Base-by-base conservation (phyloP, 2,797 vertebrate species). In the Tangara arthus region DNA sequence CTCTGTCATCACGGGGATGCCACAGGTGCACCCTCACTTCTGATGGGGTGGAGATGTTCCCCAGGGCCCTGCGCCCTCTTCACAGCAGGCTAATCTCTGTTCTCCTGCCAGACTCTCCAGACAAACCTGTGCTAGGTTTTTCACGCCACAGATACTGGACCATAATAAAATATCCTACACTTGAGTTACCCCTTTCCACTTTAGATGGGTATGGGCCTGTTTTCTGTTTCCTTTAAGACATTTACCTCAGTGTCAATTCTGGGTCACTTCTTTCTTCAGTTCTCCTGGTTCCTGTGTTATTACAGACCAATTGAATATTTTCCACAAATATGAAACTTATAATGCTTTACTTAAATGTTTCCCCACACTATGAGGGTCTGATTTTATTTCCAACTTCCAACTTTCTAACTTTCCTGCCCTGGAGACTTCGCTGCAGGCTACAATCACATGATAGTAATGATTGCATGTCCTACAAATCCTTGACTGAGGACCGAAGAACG, bases 41-140 rank as follows among this genome's bases (percentile, higher is more conserved):
- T 1, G 2, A 12, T 1, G 1, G 30, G 6, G 2, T 46, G 39
- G 17, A 23, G 26, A 26, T 26, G 15, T 27, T 63, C 18, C 24
- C 8, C 57, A 39, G 35, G 39, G n/a, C 9, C 24, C 41, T 63
- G 41, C 13, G 28, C 7, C 22, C 16, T 50, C 56, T 27, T 65
- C 13, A 22, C 11, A 42, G 32, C 26, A 8, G 3, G 3, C 21
- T 19, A 1, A 27, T 35, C 16, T 64, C 60, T 32, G 6, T 4
- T 35, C 32, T 35, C 39, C 26, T 41, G 9, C 15, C 42, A 63
- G 30, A 27, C 22, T 39, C 42, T 39, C 28, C 5, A 13, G 39
- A 53, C 3, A 83, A 63, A 4, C 26, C 23, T 6, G 2, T 20
- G 44, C 24, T 44, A 13, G 22, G 12, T 32, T 77, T 59, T 80